phyloP scores from a whole-genome alignment of 2,888 invertebrate genomes.

The Lasioglossum marginatum region DNA sequence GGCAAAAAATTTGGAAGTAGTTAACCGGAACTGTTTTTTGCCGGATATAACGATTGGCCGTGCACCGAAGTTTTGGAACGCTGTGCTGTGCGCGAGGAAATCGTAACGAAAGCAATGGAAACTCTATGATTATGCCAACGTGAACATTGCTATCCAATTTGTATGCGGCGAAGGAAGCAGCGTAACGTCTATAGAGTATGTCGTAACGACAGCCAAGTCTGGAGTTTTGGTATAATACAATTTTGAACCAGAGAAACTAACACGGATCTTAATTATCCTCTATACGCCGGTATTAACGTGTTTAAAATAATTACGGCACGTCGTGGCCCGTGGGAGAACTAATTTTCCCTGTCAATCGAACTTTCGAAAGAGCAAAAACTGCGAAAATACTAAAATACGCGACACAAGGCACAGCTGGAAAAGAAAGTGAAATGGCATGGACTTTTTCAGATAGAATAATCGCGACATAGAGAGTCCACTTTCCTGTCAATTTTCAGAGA shows the following conservation, averaged over 20 bases:
- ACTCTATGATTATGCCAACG: constrained; percentile 55
- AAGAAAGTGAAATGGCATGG: neutral
- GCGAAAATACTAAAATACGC: neutral
- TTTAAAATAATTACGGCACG: constrained; percentile 20
- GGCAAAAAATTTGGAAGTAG: constrained; percentile 23
- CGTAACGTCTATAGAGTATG: constrained; percentile 47
- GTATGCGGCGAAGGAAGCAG: constrained; percentile 54
- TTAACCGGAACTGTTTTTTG: constrained; percentile 25
- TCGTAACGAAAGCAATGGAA: constrained; percentile 59
- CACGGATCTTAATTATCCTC: constrained; percentile 49
- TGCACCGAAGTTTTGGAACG: constrained; percentile 40
- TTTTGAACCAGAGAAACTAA: constrained; percentile 41
- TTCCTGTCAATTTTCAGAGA: no score
- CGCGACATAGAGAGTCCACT: no score
- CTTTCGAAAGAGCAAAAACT: neutral
- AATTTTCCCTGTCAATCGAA: neutral
- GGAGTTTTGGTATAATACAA: constrained; percentile 53
- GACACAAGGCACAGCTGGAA: neutral
- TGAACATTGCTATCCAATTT: constrained; percentile 61
- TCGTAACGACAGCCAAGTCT: constrained; percentile 50
- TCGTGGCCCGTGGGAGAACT: neutral
- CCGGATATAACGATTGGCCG: constrained; percentile 28
- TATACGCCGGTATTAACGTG: neutral
- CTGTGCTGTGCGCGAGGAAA: constrained; percentile 41
- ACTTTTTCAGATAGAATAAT: no score